phyloP scores from a whole-genome alignment of 1,140 invertebrate species.

The Battus philenor region DNA sequence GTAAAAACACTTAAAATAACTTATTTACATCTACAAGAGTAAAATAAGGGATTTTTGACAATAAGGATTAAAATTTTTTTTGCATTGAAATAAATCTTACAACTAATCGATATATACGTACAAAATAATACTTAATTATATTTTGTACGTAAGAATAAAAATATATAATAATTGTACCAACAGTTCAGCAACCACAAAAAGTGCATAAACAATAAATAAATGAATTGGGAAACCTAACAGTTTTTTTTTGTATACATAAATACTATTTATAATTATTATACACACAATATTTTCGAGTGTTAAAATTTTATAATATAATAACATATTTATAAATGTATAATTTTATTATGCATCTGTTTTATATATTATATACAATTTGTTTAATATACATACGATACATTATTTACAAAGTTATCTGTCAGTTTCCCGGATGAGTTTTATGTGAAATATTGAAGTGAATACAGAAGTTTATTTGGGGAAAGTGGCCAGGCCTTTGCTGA shows the following conservation, averaged over 20 bases:
- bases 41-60: not conserved
- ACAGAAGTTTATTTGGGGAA: slow-evolving; percentile 62
- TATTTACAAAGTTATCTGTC: slow-evolving; percentile 25
- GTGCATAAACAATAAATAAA: slow-evolving; percentile 5
- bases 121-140: not conserved
- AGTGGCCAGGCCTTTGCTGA: slow-evolving; percentile 59
- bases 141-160: not conserved
- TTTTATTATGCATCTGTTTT: slow-evolving; percentile 4
- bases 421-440: slow-evolving; percentile 22
- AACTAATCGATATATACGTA: not conserved
- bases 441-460: not conserved
- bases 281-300: no score
- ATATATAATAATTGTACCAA: slow-evolving; percentile 2
- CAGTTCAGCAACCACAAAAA: not conserved
- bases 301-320: not conserved
- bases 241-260: no score
- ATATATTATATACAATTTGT: slow-evolving; percentile 3
- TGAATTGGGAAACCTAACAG: slow-evolving; percentile 25
- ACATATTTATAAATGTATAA: slow-evolving; percentile 1
- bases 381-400: slow-evolving; percentile 12
- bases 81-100: not conserved
- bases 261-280: no score
- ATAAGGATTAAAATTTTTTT: not conserved
- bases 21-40: slow-evolving; percentile 28
- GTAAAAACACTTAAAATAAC: slow-evolving; percentile 26